Evolutionary conservation across 2,113 vertebrate species (phyloP), one percentile per base, ranked within the genome.

Genomic region (Rhegmatorhina hoffmannsi): DNA sequence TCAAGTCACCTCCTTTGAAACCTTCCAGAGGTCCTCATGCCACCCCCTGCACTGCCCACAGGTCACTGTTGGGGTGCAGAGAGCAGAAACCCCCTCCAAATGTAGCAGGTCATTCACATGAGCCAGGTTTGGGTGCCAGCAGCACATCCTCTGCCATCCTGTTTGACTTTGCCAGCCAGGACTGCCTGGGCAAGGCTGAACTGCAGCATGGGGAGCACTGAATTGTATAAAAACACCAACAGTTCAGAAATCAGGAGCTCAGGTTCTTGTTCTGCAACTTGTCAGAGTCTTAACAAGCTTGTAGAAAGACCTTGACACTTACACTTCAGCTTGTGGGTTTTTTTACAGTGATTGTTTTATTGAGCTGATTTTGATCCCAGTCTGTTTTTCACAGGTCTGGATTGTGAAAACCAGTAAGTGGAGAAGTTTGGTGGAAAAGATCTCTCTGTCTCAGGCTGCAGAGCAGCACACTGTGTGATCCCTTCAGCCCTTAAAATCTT

Each of bases 161-260:
- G 3, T 2, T 6, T 0, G 40, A 3, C 58, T 43, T 2, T 3
- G 40, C 17, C 0, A 9, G 28, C 53, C 36, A 15, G 38, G 38
- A 46, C 34, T 59, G 36, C 81, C 34, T 3, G 4, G 34, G 36
- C 77, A 64, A 18, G 36, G 10, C 56, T 4, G 13, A 68, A 16
- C 34, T 11, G 5, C 40, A 5, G 7, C 4, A 16, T 7, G 14
- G 38, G 2, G 6, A 81, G 70, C 24, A 8, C 36, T 0, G 4
- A 40, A 3, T 2, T 14, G 38, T 3, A 7, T 1, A 36, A 20
- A 44, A 53, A 11, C 26, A 24, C 33, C 21, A 56, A 17, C 5
- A 10, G 8, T 7, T 47, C 3, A 21, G 31, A 43, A 63, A 25
- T 21, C 7, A 3, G 69, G 50, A 77, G 31, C 52, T 4, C 29